Conservation (phyloP, 2,888 invertebrate species). For the Drosophila mettleri region DNA sequence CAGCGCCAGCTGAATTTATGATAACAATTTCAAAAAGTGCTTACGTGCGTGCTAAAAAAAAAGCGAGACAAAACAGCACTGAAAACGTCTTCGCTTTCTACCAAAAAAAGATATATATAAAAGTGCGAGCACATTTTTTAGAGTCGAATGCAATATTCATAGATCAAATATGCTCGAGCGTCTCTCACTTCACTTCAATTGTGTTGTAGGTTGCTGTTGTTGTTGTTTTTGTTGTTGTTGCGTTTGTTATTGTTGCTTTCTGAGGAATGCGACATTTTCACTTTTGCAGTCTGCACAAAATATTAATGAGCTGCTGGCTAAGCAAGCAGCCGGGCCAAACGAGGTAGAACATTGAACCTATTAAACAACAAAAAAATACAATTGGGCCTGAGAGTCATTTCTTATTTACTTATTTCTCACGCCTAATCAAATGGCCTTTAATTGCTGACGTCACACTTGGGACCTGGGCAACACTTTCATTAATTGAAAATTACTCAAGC, state of each 20-base stretch:
- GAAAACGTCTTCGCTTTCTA: constrained; percentile 62
- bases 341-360: constrained; percentile 64
- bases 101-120: constrained; percentile 20
- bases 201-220: constrained; percentile 46
- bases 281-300: constrained; percentile 74
- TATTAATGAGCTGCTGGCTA: constrained; percentile 70
- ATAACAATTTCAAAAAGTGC: constrained; percentile 62
- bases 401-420: constrained; percentile 45
- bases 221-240: constrained; percentile 45
- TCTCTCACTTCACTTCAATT: constrained; percentile 30
- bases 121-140: constrained; percentile 41
- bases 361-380: not conserved
- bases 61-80: constrained; percentile 15
- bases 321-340: not conserved
- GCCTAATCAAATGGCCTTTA: constrained; percentile 41
- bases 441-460: constrained; percentile 61
- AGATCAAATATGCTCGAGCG: constrained; percentile 54
- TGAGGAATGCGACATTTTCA: constrained; percentile 80
- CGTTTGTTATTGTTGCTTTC: constrained; percentile 46
- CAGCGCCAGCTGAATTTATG: constrained; percentile 64
- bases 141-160: constrained; percentile 72
- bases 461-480: constrained; percentile 65
- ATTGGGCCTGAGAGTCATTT: constrained; percentile 15
- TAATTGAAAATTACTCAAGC: constrained; percentile 77
- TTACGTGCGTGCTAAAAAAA: constrained; percentile 78